phyloP scores from a whole-genome alignment of 2,113 vertebrate species.

The Centropristis striata region DNA sequence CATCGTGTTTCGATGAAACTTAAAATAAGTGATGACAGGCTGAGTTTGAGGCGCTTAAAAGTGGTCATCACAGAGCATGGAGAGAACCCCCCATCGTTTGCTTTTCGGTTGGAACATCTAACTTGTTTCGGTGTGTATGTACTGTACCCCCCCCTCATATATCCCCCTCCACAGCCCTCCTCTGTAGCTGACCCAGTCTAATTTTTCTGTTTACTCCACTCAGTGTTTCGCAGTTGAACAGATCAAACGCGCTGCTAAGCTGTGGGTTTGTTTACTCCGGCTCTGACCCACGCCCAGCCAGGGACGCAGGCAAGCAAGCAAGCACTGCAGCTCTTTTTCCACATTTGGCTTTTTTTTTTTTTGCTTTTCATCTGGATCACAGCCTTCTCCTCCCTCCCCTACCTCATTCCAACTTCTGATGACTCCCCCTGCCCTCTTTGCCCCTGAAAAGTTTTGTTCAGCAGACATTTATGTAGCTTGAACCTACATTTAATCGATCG shows the following conservation, averaged over 20 bases:
- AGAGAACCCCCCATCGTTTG: slow-evolving; percentile 44
- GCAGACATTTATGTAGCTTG: slow-evolving; percentile 2
- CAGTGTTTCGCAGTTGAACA: slow-evolving; percentile 75
- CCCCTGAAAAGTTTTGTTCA: slow-evolving; percentile 53
- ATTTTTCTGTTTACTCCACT: slow-evolving; percentile 79
- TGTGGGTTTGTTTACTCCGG: slow-evolving; percentile 83
- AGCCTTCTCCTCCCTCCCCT: slow-evolving; percentile 47
- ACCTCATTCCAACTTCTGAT: slow-evolving; percentile 36
- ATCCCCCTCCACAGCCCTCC: slow-evolving; percentile 42
- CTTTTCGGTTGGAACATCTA: slow-evolving; percentile 60
- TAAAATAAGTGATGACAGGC: slow-evolving; percentile 65
- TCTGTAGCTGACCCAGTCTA: slow-evolving; percentile 69
- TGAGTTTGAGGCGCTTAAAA: slow-evolving; percentile 52
- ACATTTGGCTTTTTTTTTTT: slow-evolving; percentile 53
- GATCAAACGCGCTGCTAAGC: slow-evolving; percentile 82
- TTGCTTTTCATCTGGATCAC: slow-evolving; percentile 76
- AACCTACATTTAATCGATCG: slow-evolving; percentile 20
- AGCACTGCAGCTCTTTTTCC: slow-evolving; percentile 66
- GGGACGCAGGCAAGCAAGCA: slow-evolving; percentile 52
- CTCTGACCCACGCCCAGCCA: slow-evolving; percentile 77
- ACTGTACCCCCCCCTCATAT: neutral
- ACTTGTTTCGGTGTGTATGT: slow-evolving; percentile 46
- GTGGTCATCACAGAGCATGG: slow-evolving; percentile 35
- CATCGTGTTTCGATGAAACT: slow-evolving; percentile 11
- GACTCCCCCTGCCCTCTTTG: slow-evolving; percentile 49